These are phyloP conservation scores for Zaprionus gabonicus DNA, from an alignment of 1,140 invertebrate species.

Conservation along the genomic window DNA sequence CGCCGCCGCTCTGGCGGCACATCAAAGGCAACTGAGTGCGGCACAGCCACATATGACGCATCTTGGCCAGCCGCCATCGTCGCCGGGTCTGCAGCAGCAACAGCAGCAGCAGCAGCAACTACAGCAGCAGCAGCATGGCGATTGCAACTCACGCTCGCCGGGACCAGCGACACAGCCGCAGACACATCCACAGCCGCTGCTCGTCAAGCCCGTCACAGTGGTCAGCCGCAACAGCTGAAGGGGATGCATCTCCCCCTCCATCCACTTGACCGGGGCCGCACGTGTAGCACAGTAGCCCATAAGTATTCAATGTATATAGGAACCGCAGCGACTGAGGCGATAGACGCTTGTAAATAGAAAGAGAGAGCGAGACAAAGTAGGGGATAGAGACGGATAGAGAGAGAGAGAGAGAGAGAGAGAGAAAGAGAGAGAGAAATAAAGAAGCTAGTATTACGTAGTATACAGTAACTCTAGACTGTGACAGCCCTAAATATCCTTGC, in stretches of 20 bases:
- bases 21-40: slow-evolving; percentile 71
- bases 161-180: slow-evolving; percentile 73
- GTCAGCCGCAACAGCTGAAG: slow-evolving; percentile 85
- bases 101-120: slow-evolving; percentile 42
- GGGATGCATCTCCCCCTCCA: background rate
- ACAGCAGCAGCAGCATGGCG: slow-evolving; percentile 43
- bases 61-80: slow-evolving; percentile 64
- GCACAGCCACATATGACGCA: slow-evolving; percentile 64
- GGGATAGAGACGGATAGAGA: background rate
- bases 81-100: slow-evolving; percentile 58
- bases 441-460: background rate
- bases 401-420: background rate
- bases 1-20: slow-evolving; percentile 82
- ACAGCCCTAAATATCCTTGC: slow-evolving; percentile 37
- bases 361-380: background rate
- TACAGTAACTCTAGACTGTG: background rate
- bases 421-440: background rate
- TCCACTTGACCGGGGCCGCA: background rate
- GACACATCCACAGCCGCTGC: slow-evolving; percentile 71
- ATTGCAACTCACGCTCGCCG: slow-evolving; percentile 46
- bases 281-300: slow-evolving; percentile 37
- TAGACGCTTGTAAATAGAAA: slow-evolving; percentile 75
- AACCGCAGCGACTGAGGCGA: slow-evolving; percentile 77
- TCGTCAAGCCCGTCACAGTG: slow-evolving; percentile 85
- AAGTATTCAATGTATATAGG: slow-evolving; percentile 72